Evolutionary conservation across 2,113 vertebrate species (phyloP).

Genomic region (Gnathonemus echidnorhynchus): DNA sequence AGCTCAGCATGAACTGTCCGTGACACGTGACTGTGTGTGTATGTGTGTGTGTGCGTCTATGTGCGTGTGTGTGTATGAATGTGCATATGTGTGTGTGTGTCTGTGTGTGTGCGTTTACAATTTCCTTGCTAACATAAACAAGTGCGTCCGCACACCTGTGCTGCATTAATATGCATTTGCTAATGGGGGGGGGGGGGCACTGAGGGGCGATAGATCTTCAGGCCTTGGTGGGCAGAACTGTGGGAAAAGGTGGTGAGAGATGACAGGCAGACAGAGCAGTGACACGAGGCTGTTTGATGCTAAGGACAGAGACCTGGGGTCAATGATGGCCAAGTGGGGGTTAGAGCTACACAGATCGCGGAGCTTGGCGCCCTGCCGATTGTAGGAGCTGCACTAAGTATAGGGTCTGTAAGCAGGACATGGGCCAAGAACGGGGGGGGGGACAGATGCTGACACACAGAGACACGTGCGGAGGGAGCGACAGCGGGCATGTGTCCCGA

Average conservation of each 20-base stretch:
- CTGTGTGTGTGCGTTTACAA: background rate
- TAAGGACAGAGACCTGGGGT: background rate
- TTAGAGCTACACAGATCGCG: background rate
- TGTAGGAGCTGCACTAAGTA: background rate
- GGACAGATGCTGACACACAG: background rate
- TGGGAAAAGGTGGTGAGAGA: background rate
- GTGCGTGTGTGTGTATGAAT: too few species aligned
- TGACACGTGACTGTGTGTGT: too few species aligned
- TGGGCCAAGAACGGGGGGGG: background rate
- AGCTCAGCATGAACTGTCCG: too few species aligned
- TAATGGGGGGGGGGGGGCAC: background rate
- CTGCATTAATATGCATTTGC: background rate
- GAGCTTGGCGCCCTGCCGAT: background rate
- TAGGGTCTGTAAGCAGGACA: background rate
- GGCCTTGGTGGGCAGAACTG: background rate
- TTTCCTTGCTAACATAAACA: background rate
- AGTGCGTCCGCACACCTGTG: background rate
- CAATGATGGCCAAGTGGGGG: background rate
- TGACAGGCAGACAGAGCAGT: background rate
- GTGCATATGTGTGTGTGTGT: background rate
- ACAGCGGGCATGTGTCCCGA: background rate
- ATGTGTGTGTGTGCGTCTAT: too few species aligned
- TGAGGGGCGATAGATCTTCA: background rate
- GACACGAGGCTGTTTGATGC: background rate
- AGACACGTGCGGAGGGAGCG: background rate